phyloP scores from a whole-genome alignment of 2,113 vertebrate species.

The Cyprinodon tularosa region DNA sequence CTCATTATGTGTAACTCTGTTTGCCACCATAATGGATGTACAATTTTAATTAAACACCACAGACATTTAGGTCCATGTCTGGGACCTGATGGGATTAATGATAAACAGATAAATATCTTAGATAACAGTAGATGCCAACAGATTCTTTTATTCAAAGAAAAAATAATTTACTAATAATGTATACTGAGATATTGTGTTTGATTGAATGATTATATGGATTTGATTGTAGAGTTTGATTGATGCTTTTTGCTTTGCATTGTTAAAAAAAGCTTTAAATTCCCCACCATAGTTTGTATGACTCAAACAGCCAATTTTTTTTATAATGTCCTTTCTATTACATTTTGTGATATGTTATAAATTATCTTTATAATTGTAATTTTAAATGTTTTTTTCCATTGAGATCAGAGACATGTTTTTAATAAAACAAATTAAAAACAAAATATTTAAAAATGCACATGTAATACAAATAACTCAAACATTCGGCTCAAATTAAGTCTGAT shows the following conservation, averaged over 20 bases:
- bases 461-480: too few relatives aligned
- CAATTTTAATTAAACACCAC: slow-evolving; percentile 79
- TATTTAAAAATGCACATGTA: too few relatives aligned
- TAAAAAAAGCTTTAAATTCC: neutral
- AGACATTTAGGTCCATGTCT: slow-evolving; percentile 77
- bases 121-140: slow-evolving; percentile 48
- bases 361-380: too few relatives aligned
- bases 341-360: too few relatives aligned
- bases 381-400: too few relatives aligned
- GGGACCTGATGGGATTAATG: slow-evolving; percentile 74
- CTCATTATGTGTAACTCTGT: slow-evolving; percentile 74
- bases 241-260: neutral
- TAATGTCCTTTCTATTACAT: too few relatives aligned
- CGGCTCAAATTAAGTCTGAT: too few relatives aligned
- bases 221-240: neutral
- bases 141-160: slow-evolving; percentile 14
- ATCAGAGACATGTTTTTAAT: too few relatives aligned
- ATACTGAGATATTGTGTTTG: neutral
- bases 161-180: neutral
- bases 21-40: slow-evolving; percentile 74
- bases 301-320: too few relatives aligned
- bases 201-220: neutral
- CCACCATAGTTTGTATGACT: neutral
- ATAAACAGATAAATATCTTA: slow-evolving; percentile 42
- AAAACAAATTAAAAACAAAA: too few relatives aligned